Base-by-base conservation (phyloP, 2,797 vertebrate species). In the Peromyscus aztecus region DNA sequence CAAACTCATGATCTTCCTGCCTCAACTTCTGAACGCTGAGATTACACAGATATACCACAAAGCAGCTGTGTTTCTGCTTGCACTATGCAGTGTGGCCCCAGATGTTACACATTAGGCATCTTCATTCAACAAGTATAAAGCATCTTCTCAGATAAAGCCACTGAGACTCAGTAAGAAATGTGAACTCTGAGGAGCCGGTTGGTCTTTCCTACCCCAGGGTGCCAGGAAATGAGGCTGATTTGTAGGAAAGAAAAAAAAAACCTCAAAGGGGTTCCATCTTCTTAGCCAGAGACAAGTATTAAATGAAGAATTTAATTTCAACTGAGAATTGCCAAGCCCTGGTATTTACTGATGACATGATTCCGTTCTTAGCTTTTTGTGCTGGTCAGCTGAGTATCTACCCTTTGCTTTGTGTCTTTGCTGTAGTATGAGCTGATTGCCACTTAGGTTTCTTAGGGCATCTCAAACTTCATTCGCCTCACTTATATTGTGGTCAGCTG, bases 391-490 rank as follows among this genome's bases (percentile, higher is more conserved):
- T 7, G 0, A 73, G 83, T 8, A 2, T 17, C 27, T n/a, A 27
- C 63, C 6, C 21, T 63, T 80, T 80, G 34, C 40, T 67, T 52
- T 81, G 59, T 89, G 31, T 59, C 63, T 89, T 69, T 95, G 6
- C 23, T 92, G 21, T 49, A 85, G n/a, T 89, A 37, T 37, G 57
- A 65, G 61, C n/a, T 55, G 27, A 46, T 90, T 71, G 19, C 57
- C 85, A 78, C 71, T 69, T 52, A 94, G 89, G 78, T 96, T 96
- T 96, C 93, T 43, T 89, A 49, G 40, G 40, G 55, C 55, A 52
- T 46, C 71, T 90, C 59, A 91, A 61, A 92, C 71, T 87, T 95
- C 80, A 23, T 82, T 95, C 43, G 59, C 80, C 55, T 90, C 71
- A 71, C 3, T 49, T 49, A 40, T 37, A 59, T 89, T 77, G 27